phyloP scores from a whole-genome alignment of 2,888 invertebrate species.

The Xanthostigma xanthostigma region DNA sequence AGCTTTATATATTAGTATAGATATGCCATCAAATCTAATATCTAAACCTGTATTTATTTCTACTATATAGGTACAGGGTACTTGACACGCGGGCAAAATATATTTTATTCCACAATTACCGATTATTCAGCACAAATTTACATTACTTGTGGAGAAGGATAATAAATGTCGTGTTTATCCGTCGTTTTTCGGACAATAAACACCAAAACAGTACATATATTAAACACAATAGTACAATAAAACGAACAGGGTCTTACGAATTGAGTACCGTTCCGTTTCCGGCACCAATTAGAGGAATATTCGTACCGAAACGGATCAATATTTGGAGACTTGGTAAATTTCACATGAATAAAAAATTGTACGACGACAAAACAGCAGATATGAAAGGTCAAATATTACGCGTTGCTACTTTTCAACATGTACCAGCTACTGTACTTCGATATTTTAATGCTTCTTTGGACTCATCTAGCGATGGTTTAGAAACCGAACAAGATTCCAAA shows the following conservation, averaged over 20 bases:
- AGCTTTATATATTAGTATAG: too few relatives aligned
- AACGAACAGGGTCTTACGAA: slow-evolving; percentile 44
- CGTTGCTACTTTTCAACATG: slow-evolving; percentile 50
- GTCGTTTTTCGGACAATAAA: slow-evolving; percentile 20
- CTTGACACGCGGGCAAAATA: slow-evolving; percentile 57
- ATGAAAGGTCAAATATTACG: slow-evolving; percentile 41
- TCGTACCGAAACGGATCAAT: slow-evolving; percentile 46
- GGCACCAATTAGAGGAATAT: slow-evolving; percentile 35
- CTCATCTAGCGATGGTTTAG: too few relatives aligned
- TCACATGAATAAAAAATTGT: slow-evolving; percentile 34
- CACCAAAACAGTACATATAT: slow-evolving; percentile 4
- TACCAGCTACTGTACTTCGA: slow-evolving; percentile 34
- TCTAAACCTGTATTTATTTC: not conserved
- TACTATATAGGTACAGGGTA: slow-evolving; percentile 40
- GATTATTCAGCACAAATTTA: slow-evolving; percentile 47
- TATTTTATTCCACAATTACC: slow-evolving; percentile 51
- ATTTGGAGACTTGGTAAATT: slow-evolving; percentile 51
- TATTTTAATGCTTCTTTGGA: too few relatives aligned
- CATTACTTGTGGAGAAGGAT: slow-evolving; percentile 65
- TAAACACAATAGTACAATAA: slow-evolving; percentile 14
- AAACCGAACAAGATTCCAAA: too few relatives aligned
- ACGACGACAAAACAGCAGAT: slow-evolving; percentile 43
- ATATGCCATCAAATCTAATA: too few relatives aligned
- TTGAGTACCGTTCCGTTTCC: slow-evolving; percentile 63
- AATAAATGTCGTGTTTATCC: slow-evolving; percentile 57